These are phyloP conservation scores for Pachypsylla venusta DNA, from an alignment of 1,140 invertebrate species.

Conservation along the genomic window DNA sequence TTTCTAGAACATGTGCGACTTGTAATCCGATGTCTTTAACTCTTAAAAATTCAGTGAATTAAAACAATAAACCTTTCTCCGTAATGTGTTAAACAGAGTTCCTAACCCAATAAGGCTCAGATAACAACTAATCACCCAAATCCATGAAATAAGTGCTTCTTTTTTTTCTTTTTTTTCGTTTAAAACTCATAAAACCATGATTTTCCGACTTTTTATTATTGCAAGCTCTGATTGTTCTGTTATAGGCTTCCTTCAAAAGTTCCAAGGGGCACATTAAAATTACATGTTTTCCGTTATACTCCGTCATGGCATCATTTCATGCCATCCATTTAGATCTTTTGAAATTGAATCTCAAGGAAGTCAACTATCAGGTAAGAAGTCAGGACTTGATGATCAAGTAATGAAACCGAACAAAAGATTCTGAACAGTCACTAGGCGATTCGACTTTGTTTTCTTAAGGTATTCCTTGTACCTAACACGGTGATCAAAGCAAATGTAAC, in stretches of 20 bases:
- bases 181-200: neutral
- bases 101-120: no score
- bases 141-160: no score
- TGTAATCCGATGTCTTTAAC: no score
- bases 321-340: neutral
- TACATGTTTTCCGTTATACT: neutral
- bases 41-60: no score
- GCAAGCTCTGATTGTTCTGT: neutral
- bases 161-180: no score
- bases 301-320: neutral
- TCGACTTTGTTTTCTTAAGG: neutral
- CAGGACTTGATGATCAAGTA: neutral
- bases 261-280: neutral
- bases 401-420: neutral
- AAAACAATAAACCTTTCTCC: no score
- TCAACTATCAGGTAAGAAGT: neutral
- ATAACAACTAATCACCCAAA: no score
- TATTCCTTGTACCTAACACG: no score
- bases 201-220: neutral
- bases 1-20: no score
- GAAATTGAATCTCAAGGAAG: constrained; percentile 4
- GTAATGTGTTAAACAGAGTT: no score
- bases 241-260: neutral
- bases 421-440: neutral
- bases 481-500: no score